These are phyloP conservation scores for Rotaria socialis DNA, from an alignment of 2,888 invertebrate species.

Conservation along the genomic window DNA sequence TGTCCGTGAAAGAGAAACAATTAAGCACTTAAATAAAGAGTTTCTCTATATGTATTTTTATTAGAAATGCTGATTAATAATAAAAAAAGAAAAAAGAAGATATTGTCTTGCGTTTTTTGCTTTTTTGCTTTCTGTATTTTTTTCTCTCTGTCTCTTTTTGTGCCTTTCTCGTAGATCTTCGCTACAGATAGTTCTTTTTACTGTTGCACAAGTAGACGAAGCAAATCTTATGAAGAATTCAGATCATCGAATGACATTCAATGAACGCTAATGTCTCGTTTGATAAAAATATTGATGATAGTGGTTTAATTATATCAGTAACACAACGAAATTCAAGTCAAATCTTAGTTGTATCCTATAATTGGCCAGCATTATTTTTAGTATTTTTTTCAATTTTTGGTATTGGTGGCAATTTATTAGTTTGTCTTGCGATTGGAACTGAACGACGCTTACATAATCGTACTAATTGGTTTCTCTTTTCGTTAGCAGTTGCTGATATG, in stretches of 20 bases:
- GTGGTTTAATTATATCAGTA: neutral
- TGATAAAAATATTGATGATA: neutral
- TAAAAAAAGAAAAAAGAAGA: neutral
- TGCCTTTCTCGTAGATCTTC: neutral
- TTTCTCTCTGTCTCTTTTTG: neutral
- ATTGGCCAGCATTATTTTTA: slow-evolving; percentile 43
- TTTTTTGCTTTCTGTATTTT: neutral
- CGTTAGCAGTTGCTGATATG: slow-evolving; percentile 84
- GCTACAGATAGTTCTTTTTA: neutral
- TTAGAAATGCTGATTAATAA: neutral
- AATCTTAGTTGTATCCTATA: neutral
- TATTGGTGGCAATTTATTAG: slow-evolving; percentile 78
- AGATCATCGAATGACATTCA: neutral
- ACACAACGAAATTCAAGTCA: neutral
- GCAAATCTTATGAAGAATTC: neutral
- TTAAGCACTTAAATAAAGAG: neutral
- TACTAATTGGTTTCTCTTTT: slow-evolving; percentile 88
- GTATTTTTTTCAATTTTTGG: slow-evolving; percentile 40
- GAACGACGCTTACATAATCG: slow-evolving; percentile 86
- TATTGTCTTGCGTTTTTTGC: neutral
- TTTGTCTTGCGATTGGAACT: slow-evolving; percentile 83
- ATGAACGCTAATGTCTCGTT: slow-evolving; percentile 29
- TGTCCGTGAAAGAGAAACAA: neutral
- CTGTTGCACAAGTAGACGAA: neutral
- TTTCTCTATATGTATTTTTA: neutral